Percentiles rank a stretch among this genome's conserved stretches.
phyloP scores from a whole-genome alignment of 2,888 invertebrate species.

The Nephrotoma guestfalica region DNA sequence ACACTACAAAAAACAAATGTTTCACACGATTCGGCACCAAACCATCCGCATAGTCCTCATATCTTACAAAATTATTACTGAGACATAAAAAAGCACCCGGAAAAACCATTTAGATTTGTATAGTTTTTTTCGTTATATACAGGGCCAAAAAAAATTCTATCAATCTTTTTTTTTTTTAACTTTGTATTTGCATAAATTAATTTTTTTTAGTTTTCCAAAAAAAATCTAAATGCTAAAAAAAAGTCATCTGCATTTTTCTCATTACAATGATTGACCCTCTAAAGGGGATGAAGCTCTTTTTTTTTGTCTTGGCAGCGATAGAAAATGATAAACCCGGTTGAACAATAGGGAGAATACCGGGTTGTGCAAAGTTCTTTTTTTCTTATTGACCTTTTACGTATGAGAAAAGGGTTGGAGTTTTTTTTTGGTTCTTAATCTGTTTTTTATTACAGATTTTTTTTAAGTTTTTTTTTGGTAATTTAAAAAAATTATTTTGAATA shows the following conservation, averaged over 20 bases:
- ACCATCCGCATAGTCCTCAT: neutral
- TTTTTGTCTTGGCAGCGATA: neutral
- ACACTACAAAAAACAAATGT: neutral
- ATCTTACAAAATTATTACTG: neutral
- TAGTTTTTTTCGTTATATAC: neutral
- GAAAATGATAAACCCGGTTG: neutral
- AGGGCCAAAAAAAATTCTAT: neutral
- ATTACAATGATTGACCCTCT: neutral
- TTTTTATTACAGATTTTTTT: neutral
- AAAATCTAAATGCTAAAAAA: neutral
- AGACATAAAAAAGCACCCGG: neutral
- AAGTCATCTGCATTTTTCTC: neutral
- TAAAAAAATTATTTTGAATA: neutral
- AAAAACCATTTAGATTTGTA: neutral
- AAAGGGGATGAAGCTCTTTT: neutral
- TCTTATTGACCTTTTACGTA: neutral
- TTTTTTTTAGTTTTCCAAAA: neutral
- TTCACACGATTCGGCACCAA: neutral
- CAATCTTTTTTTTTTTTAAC: neutral
- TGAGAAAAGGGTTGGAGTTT: neutral
- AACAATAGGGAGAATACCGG: neutral
- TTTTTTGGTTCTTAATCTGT: neutral
- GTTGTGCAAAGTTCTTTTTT: neutral
- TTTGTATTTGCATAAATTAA: neutral
- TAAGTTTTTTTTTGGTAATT: neutral